Percentiles rank a stretch among this genome's conserved stretches.
These are phyloP conservation scores for Brachionus rotundiformis DNA, from an alignment of 1,140 invertebrate species.

Conservation along the genomic window DNA sequence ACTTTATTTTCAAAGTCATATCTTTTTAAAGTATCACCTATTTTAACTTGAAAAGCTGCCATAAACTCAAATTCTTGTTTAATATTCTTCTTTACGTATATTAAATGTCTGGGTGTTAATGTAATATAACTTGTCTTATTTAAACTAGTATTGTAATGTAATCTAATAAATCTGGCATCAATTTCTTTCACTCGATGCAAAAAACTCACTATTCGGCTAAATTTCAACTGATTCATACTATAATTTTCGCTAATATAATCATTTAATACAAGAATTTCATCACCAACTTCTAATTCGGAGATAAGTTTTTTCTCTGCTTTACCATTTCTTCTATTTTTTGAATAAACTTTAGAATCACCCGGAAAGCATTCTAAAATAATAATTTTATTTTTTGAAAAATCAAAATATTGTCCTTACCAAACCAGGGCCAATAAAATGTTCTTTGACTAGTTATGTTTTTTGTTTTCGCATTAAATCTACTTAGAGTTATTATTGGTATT, in stretches of 20 bases:
- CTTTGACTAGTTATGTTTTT: background rate
- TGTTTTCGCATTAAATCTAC: slow-evolving; percentile 23
- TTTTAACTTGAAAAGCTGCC: slow-evolving; percentile 57
- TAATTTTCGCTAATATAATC: background rate
- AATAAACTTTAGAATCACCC: background rate
- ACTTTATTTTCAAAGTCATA: slow-evolving; percentile 21
- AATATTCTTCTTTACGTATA: slow-evolving; percentile 63
- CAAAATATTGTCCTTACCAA: slow-evolving; percentile 1
- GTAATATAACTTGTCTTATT: slow-evolving; percentile 66
- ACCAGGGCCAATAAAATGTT: slow-evolving; percentile 49
- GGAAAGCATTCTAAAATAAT: slow-evolving; percentile 43
- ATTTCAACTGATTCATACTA: slow-evolving; percentile 10
- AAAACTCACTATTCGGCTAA: slow-evolving; percentile 44
- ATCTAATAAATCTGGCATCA: background rate
- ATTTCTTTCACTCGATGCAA: slow-evolving; percentile 22
- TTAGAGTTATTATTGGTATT: slow-evolving; percentile 35
- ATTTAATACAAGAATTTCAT: slow-evolving; percentile 12
- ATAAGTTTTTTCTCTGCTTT: background rate
- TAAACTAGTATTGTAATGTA: background rate
- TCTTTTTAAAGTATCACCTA: slow-evolving; percentile 60
- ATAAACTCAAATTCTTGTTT: background rate
- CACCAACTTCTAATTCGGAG: background rate
- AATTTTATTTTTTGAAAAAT: background rate
- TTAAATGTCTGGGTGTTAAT: slow-evolving; percentile 81
- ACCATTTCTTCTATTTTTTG: background rate